phyloP scores from a whole-genome alignment of 2,113 vertebrate species.

The Isurus oxyrinchus region DNA sequence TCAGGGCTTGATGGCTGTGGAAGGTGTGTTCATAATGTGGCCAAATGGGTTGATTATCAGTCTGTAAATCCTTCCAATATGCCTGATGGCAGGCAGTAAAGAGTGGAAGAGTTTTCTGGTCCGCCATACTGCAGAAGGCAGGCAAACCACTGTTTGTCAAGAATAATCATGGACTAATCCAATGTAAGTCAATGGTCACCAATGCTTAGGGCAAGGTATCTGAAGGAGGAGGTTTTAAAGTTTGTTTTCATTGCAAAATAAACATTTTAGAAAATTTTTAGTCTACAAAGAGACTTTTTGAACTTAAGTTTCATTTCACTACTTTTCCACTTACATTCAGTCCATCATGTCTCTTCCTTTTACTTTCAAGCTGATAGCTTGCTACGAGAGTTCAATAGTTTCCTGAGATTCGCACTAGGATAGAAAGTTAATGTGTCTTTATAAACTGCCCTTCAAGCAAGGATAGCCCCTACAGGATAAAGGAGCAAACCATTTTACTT shows the following conservation, averaged over 20 bases:
- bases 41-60: no score
- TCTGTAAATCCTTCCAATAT: no score
- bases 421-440: neutral
- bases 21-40: no score
- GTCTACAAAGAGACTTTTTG: neutral
- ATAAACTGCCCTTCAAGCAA: neutral
- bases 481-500: neutral
- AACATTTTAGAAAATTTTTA: neutral
- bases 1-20: no score
- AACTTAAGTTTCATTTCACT: neutral
- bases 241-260: neutral
- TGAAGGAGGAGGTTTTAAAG: no score
- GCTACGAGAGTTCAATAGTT: neutral
- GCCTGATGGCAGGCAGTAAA: no score
- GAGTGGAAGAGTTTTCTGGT: no score
- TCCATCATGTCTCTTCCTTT: neutral
- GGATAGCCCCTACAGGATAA: neutral
- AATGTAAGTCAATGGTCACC: no score
- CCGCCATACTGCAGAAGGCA: no score
- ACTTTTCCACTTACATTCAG: neutral
- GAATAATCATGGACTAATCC: no score
- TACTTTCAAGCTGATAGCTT: neutral
- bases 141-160: no score
- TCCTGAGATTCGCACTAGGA: neutral
- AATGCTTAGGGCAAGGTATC: no score